These are phyloP conservation scores for Crotalus horridus DNA, from an alignment of 2,113 vertebrate genomes.

Conservation along the genomic window DNA sequence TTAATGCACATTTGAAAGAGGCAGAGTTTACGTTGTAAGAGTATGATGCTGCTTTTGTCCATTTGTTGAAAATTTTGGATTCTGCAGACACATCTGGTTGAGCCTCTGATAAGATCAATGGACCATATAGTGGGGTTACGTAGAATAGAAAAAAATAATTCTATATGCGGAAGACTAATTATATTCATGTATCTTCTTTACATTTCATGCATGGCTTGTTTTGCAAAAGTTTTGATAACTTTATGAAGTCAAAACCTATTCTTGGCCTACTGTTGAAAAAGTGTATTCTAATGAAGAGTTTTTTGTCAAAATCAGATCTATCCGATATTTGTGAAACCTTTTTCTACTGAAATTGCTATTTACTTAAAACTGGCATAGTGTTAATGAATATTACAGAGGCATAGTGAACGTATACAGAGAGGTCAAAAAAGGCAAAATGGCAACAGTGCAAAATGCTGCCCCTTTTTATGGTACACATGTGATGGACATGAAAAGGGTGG, in stretches of 20 bases:
- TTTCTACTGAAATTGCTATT: neutral
- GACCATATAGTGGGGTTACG: neutral
- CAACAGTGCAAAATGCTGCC: neutral
- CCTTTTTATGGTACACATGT: neutral
- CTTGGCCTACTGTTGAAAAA: neutral
- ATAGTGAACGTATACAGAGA: neutral
- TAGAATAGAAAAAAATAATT: neutral
- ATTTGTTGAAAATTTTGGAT: neutral
- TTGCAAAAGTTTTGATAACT: neutral
- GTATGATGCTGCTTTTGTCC: neutral
- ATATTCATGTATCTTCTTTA: neutral
- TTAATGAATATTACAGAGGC: constrained; percentile 31
- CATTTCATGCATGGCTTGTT: neutral
- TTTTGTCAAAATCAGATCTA: neutral
- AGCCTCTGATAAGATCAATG: neutral
- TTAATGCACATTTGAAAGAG: neutral
- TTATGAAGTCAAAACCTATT: neutral
- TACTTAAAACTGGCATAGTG: neutral
- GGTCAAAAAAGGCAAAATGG: neutral
- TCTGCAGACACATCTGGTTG: neutral
- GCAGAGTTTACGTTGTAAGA: neutral
- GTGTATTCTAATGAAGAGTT: neutral
- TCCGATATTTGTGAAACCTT: neutral
- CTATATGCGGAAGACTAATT: neutral
- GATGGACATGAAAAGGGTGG: neutral